Conservation (phyloP, 2,888 invertebrate species). For the Drosophila helvetica region DNA sequence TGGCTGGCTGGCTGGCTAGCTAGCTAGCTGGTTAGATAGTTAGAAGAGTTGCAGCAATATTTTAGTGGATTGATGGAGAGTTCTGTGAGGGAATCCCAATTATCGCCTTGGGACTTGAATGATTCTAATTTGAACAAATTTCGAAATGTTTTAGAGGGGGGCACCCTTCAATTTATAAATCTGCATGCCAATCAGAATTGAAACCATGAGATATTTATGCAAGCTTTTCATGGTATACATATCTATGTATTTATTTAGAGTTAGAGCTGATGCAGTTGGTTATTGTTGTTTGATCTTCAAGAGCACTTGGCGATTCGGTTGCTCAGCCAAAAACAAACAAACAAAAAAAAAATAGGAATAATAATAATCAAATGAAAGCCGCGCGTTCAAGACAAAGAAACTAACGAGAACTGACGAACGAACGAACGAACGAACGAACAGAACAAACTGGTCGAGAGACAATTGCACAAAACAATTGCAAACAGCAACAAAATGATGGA, state of each 20-base stretch:
- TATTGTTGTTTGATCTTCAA: slow-evolving; percentile 37
- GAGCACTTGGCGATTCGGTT: slow-evolving; percentile 28
- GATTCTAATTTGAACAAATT: background rate
- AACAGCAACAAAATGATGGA: slow-evolving; percentile 53
- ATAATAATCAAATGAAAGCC: slow-evolving; percentile 42
- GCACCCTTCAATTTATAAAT: too few relatives aligned
- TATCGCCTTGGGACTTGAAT: background rate
- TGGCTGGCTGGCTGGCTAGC: background rate
- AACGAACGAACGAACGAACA: slow-evolving; percentile 41
- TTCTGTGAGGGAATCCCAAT: slow-evolving; percentile 4
- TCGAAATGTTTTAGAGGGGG: too few relatives aligned
- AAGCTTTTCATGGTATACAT: background rate
- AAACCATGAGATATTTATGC: slow-evolving; percentile 19
- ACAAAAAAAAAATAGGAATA: too few relatives aligned
- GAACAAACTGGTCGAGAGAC: slow-evolving; percentile 51
- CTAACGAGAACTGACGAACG: slow-evolving; percentile 41
- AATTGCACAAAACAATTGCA: slow-evolving; percentile 51
- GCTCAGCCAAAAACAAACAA: slow-evolving; percentile 25
- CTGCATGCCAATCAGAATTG: slow-evolving; percentile 19
- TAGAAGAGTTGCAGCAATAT: slow-evolving; percentile 19
- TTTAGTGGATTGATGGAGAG: too few relatives aligned
- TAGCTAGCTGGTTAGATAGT: slow-evolving; percentile 18
- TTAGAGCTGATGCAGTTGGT: slow-evolving; percentile 30
- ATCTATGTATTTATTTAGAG: slow-evolving; percentile 5
- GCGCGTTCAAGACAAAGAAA: slow-evolving; percentile 52